phyloP scores from a whole-genome alignment of 2,113 vertebrate species.

The Petrocephalus zakoni region DNA sequence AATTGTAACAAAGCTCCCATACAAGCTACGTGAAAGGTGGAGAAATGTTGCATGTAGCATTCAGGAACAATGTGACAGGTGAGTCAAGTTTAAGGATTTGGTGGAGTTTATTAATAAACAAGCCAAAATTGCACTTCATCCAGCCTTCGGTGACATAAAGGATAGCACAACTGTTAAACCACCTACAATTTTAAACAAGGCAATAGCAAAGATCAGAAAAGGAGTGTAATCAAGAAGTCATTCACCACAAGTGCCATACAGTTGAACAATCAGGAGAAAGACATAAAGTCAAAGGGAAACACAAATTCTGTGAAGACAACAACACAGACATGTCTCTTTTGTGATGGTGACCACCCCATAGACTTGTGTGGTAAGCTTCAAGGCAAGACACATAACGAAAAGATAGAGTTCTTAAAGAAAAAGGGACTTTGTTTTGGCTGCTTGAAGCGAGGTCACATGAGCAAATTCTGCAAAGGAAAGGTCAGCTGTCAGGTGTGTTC shows the following conservation, averaged over 20 bases:
- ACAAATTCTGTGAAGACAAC: background rate
- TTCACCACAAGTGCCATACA: background rate
- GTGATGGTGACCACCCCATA: background rate
- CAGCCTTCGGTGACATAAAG: background rate
- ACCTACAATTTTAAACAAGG: background rate
- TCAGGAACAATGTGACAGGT: background rate
- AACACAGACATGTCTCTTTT: background rate
- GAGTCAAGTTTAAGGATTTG: background rate
- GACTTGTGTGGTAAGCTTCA: background rate
- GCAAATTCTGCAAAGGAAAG: background rate
- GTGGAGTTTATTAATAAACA: background rate
- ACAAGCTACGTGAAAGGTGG: background rate
- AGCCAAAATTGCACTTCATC: background rate
- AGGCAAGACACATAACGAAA: background rate
- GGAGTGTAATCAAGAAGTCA: background rate
- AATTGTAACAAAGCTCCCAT: conserved; percentile 24
- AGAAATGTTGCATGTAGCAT: background rate
- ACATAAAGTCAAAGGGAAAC: background rate
- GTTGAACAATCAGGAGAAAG: background rate
- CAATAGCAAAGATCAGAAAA: background rate
- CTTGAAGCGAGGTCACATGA: background rate
- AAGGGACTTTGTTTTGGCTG: background rate
- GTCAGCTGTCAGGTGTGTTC: background rate
- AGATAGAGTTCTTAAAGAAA: background rate
- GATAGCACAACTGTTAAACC: background rate